phyloP scores from a whole-genome alignment of 2,888 invertebrate species.

The Tetropium fuscum region DNA sequence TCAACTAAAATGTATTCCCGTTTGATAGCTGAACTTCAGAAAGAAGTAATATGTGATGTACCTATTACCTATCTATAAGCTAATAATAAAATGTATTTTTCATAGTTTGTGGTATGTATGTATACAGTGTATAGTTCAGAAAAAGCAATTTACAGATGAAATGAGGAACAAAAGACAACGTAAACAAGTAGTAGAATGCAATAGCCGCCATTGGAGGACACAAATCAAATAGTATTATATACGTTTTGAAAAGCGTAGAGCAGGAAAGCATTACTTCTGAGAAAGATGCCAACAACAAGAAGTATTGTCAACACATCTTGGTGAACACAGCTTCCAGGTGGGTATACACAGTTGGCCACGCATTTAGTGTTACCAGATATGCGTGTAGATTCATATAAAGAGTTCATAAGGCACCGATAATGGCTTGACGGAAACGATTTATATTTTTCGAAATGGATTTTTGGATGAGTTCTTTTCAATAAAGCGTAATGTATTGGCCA shows the following conservation, averaged over 20 bases:
- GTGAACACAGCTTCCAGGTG: slow-evolving; percentile 55
- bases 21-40: no score
- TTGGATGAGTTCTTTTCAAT: slow-evolving; percentile 26
- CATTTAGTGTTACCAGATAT: slow-evolving; percentile 47
- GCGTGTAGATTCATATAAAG: slow-evolving; percentile 45
- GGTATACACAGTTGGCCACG: slow-evolving; percentile 54
- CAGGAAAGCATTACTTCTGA: slow-evolving; percentile 33
- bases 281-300: slow-evolving; percentile 47
- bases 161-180: slow-evolving; percentile 40
- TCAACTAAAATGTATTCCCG: no score
- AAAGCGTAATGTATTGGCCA: slow-evolving; percentile 20
- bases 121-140: slow-evolving; percentile 7
- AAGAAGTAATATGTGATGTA: neutral
- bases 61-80: neutral
- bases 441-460: slow-evolving; percentile 24
- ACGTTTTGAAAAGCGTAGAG: slow-evolving; percentile 42
- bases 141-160: slow-evolving; percentile 41
- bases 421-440: slow-evolving; percentile 21
- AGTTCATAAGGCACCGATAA: slow-evolving; percentile 33
- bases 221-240: slow-evolving; percentile 55
- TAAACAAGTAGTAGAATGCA: slow-evolving; percentile 54
- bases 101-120: neutral
- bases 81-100: neutral
- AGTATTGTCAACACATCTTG: slow-evolving; percentile 57
- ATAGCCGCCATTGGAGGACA: slow-evolving; percentile 52